A percentile compares a stretch with the other conserved stretches of the same genome.
Evolutionary conservation across 2,113 vertebrate genomes (phyloP).

Genomic region (Pangasianodon gigas): DNA sequence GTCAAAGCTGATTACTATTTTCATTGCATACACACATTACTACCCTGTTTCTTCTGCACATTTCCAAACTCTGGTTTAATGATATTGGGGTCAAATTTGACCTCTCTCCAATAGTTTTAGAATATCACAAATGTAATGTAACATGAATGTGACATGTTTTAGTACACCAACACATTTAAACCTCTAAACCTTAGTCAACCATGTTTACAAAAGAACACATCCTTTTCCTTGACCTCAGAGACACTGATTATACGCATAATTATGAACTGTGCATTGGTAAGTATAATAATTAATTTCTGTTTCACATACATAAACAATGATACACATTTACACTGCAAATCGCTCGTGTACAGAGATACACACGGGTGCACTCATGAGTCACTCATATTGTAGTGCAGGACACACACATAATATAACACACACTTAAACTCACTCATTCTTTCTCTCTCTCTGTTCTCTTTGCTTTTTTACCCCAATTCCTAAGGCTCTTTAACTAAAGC

Average conservation of each 20-base stretch:
- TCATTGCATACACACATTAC: neutral
- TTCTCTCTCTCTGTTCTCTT: neutral
- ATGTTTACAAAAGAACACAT: neutral
- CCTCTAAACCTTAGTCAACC: neutral
- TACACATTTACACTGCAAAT: neutral
- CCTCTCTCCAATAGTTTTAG: neutral
- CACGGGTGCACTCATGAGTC: neutral
- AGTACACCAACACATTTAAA: neutral
- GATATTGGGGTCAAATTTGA: neutral
- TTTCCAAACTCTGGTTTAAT: neutral
- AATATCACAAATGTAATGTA: neutral
- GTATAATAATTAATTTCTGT: neutral
- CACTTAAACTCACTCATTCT: neutral
- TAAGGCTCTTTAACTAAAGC: neutral
- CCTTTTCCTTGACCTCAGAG: neutral
- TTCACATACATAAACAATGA: neutral
- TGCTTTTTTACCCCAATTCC: neutral
- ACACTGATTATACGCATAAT: neutral
- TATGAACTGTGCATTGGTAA: neutral
- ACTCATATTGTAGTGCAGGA: neutral
- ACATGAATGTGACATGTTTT: neutral
- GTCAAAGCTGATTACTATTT: neutral
- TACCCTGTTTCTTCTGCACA: neutral
- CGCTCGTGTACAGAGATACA: neutral
- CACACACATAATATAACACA: neutral